Percentiles rank a stretch among this genome's conserved stretches.
Conservation (phyloP, 2,888 invertebrate genomes). For the Acronicta psi region DNA sequence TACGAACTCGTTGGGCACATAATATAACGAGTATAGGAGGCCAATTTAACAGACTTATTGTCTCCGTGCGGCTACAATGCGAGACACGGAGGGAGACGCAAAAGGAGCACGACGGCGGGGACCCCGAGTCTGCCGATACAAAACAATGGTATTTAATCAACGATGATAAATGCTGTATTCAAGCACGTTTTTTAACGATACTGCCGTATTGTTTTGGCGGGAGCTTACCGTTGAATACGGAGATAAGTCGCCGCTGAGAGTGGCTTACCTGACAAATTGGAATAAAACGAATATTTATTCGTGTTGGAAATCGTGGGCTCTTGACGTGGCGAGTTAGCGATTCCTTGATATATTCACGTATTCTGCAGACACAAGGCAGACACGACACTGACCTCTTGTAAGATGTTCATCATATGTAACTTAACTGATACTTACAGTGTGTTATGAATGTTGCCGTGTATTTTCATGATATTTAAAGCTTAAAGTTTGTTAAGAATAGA, state of each 20-base stretch:
- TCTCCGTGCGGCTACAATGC: slow-evolving; percentile 86
- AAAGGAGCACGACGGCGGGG: slow-evolving; percentile 81
- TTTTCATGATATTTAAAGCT: background rate
- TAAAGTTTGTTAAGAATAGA: background rate
- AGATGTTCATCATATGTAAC: slow-evolving; percentile 30
- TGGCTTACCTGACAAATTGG: slow-evolving; percentile 89
- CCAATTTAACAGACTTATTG: slow-evolving; percentile 89
- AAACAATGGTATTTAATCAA: slow-evolving; percentile 89
- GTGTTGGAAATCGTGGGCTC: slow-evolving; percentile 72
- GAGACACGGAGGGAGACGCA: slow-evolving; percentile 80
- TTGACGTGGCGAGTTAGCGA: slow-evolving; percentile 63
- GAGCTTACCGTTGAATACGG: slow-evolving; percentile 87
- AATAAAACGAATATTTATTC: slow-evolving; percentile 89
- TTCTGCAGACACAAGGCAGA: slow-evolving; percentile 61
- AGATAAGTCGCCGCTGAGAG: slow-evolving; percentile 87
- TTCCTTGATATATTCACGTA: slow-evolving; percentile 71
- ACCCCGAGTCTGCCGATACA: slow-evolving; percentile 85
- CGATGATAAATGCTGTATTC: slow-evolving; percentile 89
- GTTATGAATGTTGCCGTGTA: background rate
- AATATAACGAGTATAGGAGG: slow-evolving; percentile 81
- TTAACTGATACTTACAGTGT: slow-evolving; percentile 13
- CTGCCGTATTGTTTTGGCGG: slow-evolving; percentile 88
- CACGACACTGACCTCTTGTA: slow-evolving; percentile 57
- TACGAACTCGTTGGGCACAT: slow-evolving; percentile 74
- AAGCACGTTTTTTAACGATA: slow-evolving; percentile 88